Conservation (phyloP, 1,140 invertebrate species). For the Zaprionus camerounensis region DNA sequence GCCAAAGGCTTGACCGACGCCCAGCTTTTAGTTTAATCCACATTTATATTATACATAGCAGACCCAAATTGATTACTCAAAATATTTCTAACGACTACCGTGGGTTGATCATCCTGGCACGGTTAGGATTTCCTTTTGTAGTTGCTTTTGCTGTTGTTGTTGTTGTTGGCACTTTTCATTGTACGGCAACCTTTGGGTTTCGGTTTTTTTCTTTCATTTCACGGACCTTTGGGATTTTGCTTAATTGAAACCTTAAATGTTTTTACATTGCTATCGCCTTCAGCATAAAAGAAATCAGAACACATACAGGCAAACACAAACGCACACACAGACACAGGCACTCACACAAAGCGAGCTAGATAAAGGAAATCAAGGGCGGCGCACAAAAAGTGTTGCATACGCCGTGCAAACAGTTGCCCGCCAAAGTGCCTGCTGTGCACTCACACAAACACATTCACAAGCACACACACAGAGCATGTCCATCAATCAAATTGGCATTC, state of each 20-base stretch:
- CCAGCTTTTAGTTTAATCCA: conserved; percentile 20
- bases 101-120: background rate
- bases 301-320: conserved; percentile 14
- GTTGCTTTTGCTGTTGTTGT: conserved; percentile 17
- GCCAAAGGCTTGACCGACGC: conserved; percentile 28
- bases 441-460: conserved; percentile 10
- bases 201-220: conserved; percentile 48
- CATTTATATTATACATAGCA: conserved; percentile 21
- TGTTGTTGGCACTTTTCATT: conserved; percentile 27
- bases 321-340: background rate
- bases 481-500: conserved; percentile 70
- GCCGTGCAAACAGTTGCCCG: conserved; percentile 3
- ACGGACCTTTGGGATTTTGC: conserved; percentile 65
- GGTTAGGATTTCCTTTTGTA: conserved; percentile 1
- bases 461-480: conserved; percentile 29
- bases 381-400: conserved; percentile 33
- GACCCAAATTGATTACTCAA: conserved; percentile 73
- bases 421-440: conserved; percentile 13
- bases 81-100: conserved; percentile 55
- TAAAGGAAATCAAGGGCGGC: conserved; percentile 22
- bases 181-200: conserved; percentile 25
- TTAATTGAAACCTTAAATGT: conserved; percentile 82
- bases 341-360: background rate
- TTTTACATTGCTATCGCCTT: conserved; percentile 69
- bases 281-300: conserved; percentile 48